Evolutionary conservation across 2,888 invertebrate species (phyloP).

Genomic region (Dryomyza anilis): DNA sequence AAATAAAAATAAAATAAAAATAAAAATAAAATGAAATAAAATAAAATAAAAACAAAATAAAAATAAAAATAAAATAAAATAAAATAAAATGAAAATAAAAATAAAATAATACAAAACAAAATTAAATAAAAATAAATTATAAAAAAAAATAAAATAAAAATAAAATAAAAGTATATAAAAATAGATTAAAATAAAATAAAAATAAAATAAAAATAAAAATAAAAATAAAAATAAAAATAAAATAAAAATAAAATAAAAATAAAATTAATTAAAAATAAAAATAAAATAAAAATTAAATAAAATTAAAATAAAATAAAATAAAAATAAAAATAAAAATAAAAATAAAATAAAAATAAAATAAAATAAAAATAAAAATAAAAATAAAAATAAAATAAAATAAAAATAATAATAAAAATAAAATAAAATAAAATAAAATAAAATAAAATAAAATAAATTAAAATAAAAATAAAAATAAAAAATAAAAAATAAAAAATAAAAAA

Average conservation of each 20-base stretch:
- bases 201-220: slow-evolving; percentile 17
- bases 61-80: slow-evolving; percentile 1
- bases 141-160: no score
- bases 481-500: neutral
- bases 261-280: slow-evolving; percentile 3
- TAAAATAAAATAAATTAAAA: slow-evolving; percentile 19
- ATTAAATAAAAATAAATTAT: no score
- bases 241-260: neutral
- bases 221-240: slow-evolving; percentile 13
- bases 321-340: neutral
- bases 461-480: neutral
- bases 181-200: slow-evolving; percentile 2
- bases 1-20: slow-evolving; percentile 22
- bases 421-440: neutral
- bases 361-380: neutral
- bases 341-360: neutral
- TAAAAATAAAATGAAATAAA: neutral
- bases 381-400: neutral
- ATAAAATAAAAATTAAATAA: neutral
- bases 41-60: slow-evolving; percentile 11
- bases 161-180: no score
- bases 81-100: no score
- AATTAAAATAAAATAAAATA: slow-evolving; percentile 13
- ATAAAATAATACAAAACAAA: no score
- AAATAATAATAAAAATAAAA: no score